These are phyloP conservation scores for Maconellicoccus hirsutus DNA, from an alignment of 1,140 invertebrate species.

Conservation along the genomic window DNA sequence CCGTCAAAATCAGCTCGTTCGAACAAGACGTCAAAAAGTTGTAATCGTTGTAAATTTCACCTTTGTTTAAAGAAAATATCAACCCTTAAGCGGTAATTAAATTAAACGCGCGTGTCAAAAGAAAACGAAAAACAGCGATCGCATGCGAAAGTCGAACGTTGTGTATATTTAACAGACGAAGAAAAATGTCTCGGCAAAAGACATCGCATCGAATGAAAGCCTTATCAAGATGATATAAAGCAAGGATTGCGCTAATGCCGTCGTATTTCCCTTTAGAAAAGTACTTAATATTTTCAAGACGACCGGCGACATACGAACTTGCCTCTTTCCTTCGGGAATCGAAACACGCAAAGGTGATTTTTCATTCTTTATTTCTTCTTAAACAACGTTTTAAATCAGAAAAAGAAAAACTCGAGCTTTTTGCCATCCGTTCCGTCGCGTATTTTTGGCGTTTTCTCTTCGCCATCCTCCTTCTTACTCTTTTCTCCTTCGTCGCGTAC, in stretches of 20 bases:
- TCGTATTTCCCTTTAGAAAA: constrained; percentile 4
- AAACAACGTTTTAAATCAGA: background rate
- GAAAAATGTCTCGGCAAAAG: background rate
- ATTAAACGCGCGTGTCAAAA: too few relatives aligned
- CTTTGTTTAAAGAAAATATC: too few relatives aligned
- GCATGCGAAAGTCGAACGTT: background rate
- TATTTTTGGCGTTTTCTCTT: too few relatives aligned
- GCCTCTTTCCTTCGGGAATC: constrained; percentile 1
- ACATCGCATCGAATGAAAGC: constrained; percentile 3
- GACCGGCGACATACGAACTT: constrained; percentile 1
- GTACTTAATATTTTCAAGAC: constrained; percentile 5
- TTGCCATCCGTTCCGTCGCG: too few relatives aligned
- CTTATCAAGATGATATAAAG: constrained; percentile 9
- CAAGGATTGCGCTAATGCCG: constrained; percentile 6
- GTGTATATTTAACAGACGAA: background rate
- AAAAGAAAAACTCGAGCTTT: background rate
- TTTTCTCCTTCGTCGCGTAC: background rate
- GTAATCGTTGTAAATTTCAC: too few relatives aligned
- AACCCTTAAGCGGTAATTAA: too few relatives aligned
- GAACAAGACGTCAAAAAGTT: too few relatives aligned
- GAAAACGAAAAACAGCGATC: background rate
- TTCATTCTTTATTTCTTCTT: constrained; percentile 9
- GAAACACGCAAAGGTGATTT: constrained; percentile 7
- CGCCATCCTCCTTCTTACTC: background rate
- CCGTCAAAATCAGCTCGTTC: too few relatives aligned